These are phyloP conservation scores for Ctenopoma multispine DNA, from an alignment of 2,797 vertebrate species.

Conservation along the genomic window DNA sequence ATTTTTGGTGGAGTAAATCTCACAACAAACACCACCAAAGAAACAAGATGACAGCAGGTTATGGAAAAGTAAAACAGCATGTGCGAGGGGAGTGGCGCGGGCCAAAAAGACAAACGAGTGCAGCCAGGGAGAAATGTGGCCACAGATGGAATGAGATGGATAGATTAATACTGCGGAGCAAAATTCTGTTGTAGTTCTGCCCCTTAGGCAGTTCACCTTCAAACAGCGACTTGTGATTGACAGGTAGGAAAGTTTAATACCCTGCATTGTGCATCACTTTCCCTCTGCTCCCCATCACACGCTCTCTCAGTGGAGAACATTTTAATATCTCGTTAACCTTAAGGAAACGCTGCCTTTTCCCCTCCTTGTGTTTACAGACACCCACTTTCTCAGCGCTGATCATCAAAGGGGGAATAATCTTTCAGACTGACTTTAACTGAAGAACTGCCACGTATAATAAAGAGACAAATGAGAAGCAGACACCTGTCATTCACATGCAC, in stretches of 20 bases:
- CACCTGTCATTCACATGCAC: constrained; percentile 14
- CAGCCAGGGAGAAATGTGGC: not conserved
- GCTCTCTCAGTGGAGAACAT: constrained; percentile 29
- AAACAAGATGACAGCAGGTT: constrained; percentile 13
- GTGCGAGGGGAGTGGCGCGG: not conserved
- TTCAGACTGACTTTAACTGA: constrained; percentile 28
- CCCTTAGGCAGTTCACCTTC: constrained; percentile 37
- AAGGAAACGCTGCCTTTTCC: constrained; percentile 13
- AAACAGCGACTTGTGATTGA: constrained; percentile 52
- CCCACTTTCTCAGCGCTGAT: constrained; percentile 31
- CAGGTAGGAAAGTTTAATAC: constrained; percentile 56
- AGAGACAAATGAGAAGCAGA: constrained; percentile 41
- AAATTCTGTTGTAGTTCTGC: constrained; percentile 30
- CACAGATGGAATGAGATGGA: constrained; percentile 39
- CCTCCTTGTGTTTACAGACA: constrained; percentile 35
- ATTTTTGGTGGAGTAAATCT: not conserved
- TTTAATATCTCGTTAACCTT: constrained; percentile 53
- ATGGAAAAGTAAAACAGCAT: constrained; percentile 1
- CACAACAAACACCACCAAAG: not conserved
- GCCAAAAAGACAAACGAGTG: constrained; percentile 16
- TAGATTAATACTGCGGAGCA: constrained; percentile 38
- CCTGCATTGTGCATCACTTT: constrained; percentile 28
- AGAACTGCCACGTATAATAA: constrained; percentile 33
- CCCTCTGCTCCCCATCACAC: constrained; percentile 7
- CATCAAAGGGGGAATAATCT: constrained; percentile 13